A percentile compares a stretch with the other conserved stretches of the same genome.
Evolutionary conservation across 2,888 invertebrate species (phyloP).

Genomic region (Ormyrus thymus): DNA sequence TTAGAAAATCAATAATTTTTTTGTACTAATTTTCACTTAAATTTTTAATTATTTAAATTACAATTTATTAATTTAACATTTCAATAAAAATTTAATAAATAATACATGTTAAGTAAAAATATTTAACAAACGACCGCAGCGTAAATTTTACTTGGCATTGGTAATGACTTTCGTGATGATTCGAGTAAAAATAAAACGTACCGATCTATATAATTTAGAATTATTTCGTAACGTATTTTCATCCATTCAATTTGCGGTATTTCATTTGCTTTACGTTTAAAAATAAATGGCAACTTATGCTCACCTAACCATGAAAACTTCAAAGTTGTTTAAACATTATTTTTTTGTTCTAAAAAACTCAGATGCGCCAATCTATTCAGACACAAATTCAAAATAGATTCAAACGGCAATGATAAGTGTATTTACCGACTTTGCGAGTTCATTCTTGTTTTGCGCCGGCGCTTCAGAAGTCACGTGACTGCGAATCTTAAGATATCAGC

Average conservation of each 20-base stretch:
- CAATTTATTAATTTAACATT: no score
- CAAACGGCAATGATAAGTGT: slow-evolving; percentile 50
- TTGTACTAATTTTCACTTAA: neutral
- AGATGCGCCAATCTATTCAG: neutral
- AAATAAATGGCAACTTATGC: neutral
- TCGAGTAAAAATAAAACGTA: slow-evolving; percentile 47
- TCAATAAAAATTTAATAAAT: neutral
- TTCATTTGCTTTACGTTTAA: neutral
- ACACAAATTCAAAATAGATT: slow-evolving; percentile 32
- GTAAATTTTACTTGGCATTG: slow-evolving; percentile 43
- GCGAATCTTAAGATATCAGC: neutral
- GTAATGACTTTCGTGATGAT: slow-evolving; percentile 34
- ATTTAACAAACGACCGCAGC: neutral
- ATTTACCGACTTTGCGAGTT: slow-evolving; percentile 38
- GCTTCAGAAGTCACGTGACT: slow-evolving; percentile 46
- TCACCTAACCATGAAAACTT: neutral
- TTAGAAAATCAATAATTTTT: slow-evolving; percentile 6
- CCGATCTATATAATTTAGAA: slow-evolving; percentile 1
- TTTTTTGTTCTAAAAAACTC: neutral
- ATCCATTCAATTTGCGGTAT: neutral
- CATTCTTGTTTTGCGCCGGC: slow-evolving; percentile 27
- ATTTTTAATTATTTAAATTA: no score
- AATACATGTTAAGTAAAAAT: neutral
- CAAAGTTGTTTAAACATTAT: neutral
- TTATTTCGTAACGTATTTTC: slow-evolving; percentile 50